These are phyloP conservation scores for Danio choprae DNA, from an alignment of 2,797 vertebrate species.

Conservation along the genomic window DNA sequence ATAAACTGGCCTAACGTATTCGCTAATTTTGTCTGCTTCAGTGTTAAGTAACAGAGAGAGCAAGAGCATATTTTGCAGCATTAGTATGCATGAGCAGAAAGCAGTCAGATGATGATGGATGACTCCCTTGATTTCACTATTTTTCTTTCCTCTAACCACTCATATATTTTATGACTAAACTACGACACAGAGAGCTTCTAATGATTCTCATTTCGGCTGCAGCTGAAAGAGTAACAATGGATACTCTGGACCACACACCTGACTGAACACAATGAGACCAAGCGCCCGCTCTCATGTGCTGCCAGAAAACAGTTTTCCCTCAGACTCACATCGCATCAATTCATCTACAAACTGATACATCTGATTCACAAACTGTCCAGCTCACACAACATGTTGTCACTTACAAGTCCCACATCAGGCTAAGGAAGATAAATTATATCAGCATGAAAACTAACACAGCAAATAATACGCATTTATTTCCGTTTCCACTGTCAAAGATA, in stretches of 20 bases:
- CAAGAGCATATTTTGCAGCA: background rate
- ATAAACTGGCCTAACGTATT: background rate
- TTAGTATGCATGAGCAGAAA: slow-evolving; percentile 23
- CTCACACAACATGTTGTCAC: background rate
- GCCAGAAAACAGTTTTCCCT: slow-evolving; percentile 21
- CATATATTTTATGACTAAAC: slow-evolving; percentile 15
- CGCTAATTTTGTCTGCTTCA: slow-evolving; percentile 6
- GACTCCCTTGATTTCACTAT: slow-evolving; percentile 16
- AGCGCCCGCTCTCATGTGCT: slow-evolving; percentile 24
- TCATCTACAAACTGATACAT: background rate
- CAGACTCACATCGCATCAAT: slow-evolving; percentile 11
- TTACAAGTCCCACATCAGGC: background rate
- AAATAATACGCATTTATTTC: too few relatives aligned
- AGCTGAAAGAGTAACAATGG: slow-evolving; percentile 13
- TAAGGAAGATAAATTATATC: slow-evolving; percentile 4
- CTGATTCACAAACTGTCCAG: background rate
- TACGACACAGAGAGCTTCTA: background rate
- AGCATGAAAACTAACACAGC: slow-evolving; percentile 3
- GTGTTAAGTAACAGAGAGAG: background rate
- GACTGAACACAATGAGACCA: slow-evolving; percentile 20
- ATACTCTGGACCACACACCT: slow-evolving; percentile 25
- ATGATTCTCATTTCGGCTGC: background rate
- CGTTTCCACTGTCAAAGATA: too few relatives aligned
- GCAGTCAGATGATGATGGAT: slow-evolving; percentile 21
- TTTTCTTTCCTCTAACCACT: background rate